These are phyloP conservation scores for Chlorospingus semifuscus DNA, from an alignment of 2,797 vertebrate species.

Conservation along the genomic window DNA sequence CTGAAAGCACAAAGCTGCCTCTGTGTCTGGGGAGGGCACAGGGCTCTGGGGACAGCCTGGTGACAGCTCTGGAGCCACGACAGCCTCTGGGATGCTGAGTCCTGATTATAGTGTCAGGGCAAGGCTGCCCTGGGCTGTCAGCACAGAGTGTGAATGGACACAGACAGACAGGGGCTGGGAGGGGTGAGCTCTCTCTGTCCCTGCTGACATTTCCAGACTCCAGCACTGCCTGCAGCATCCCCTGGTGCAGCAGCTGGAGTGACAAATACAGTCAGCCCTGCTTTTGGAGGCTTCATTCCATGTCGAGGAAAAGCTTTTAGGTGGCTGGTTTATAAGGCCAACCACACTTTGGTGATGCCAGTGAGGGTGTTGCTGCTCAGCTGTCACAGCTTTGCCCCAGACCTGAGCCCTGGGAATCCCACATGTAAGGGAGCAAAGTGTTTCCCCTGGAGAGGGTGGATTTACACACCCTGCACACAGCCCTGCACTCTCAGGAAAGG, in stretches of 20 bases:
- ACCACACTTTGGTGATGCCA: neutral
- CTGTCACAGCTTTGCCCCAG: neutral
- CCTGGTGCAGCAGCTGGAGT: accelerated
- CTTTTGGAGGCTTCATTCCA: neutral
- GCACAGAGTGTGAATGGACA: neutral
- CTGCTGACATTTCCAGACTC: accelerated
- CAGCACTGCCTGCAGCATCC: neutral
- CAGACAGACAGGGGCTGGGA: neutral
- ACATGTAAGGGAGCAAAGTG: accelerated
- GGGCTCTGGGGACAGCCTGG: neutral
- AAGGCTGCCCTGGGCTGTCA: neutral
- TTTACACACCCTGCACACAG: neutral
- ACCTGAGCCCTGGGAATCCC: neutral
- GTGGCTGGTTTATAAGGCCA: neutral
- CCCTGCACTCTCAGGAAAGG: accelerated
- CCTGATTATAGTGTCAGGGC: neutral
- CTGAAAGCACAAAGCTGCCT: neutral
- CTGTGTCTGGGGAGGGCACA: neutral
- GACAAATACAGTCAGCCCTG: accelerated
- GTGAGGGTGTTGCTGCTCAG: neutral
- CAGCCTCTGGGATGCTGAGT: neutral
- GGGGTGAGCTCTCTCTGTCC: neutral
- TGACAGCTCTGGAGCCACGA: neutral
- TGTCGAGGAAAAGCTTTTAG: neutral
- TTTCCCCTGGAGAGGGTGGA: neutral